Evolutionary conservation across 2,797 vertebrate species (phyloP).

Genomic region (Tolypeutes matacus): DNA sequence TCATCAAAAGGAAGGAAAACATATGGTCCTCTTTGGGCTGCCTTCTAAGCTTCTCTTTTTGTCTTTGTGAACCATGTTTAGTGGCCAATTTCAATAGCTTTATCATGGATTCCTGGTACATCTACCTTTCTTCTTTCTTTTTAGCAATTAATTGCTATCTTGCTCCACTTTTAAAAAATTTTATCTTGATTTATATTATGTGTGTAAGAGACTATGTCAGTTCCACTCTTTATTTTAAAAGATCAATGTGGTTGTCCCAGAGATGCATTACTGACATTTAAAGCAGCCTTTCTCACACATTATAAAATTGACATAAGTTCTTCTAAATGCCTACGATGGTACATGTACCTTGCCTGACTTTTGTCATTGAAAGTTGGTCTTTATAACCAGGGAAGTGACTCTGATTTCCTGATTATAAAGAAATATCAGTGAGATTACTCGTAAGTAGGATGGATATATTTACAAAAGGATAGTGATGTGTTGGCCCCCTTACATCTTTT

Average conservation of each 20-base stretch:
- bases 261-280: background rate
- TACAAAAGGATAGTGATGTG: background rate
- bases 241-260: background rate
- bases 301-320: background rate
- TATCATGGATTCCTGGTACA: background rate
- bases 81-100: background rate
- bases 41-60: background rate
- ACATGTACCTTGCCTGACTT: background rate
- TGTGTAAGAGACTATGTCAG: background rate
- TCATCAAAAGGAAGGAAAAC: background rate
- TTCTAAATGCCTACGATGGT: background rate
- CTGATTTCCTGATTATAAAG: background rate
- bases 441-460: background rate
- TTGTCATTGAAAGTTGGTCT: background rate
- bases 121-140: background rate
- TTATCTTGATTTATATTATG: background rate
- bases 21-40: background rate
- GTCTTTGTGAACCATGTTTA: fast-evolving
- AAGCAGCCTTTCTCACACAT: background rate
- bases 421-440: background rate
- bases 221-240: background rate
- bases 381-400: background rate
- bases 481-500: background rate
- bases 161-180: background rate
- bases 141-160: background rate